These are phyloP conservation scores for Thereva nobilitata DNA, from an alignment of 2,888 invertebrate genomes.

Conservation along the genomic window DNA sequence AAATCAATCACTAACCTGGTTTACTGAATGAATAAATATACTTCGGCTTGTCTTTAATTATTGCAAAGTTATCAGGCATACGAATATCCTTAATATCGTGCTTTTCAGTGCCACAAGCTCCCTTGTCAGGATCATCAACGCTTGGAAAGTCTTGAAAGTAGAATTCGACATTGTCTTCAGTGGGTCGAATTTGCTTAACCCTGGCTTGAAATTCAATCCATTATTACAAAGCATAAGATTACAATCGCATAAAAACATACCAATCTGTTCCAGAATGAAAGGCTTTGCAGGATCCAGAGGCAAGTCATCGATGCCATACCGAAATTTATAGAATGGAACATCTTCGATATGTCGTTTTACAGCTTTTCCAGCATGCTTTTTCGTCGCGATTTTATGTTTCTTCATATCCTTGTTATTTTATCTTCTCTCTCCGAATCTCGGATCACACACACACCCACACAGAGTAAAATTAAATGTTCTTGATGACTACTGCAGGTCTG, in stretches of 20 bases:
- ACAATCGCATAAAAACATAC: constrained; percentile 33
- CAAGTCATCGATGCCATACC: constrained; percentile 53
- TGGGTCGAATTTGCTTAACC: not conserved
- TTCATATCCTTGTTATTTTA: constrained; percentile 20
- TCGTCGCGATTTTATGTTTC: constrained; percentile 22
- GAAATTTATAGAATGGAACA: constrained; percentile 54
- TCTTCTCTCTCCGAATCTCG: not conserved
- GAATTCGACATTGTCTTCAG: not conserved
- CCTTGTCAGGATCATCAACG: no score
- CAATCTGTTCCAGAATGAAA: constrained; percentile 42
- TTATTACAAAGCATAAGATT: no score
- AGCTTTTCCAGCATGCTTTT: constrained; percentile 9
- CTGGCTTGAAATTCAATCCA: no score
- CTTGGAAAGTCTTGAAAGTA: not conserved
- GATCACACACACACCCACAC: no score
- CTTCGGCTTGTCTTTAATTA: no score
- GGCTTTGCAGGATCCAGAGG: constrained; percentile 53
- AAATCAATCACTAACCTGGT: no score
- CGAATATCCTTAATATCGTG: no score
- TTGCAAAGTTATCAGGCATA: no score
- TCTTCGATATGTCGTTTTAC: constrained; percentile 46
- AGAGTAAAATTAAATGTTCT: no score
- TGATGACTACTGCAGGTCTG: no score
- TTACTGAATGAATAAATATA: no score
- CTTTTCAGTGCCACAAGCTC: no score